phyloP scores from a whole-genome alignment of 2,888 invertebrate genomes.

The Spisula subtruncata region DNA sequence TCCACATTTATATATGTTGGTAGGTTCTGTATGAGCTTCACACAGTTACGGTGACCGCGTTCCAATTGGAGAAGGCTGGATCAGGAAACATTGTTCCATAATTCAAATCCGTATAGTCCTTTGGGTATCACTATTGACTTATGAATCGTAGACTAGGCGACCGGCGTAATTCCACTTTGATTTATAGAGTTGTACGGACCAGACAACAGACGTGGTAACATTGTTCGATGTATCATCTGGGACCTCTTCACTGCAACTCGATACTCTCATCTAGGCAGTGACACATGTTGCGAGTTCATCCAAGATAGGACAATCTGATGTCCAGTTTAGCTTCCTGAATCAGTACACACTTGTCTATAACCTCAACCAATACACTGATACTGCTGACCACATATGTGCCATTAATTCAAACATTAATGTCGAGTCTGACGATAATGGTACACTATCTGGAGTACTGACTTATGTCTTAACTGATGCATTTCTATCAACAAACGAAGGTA shows the following conservation, averaged over 20 bases:
- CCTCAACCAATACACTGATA: too few relatives aligned
- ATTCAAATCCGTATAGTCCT: too few relatives aligned
- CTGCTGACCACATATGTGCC: not conserved
- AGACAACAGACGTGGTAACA: constrained; percentile 28
- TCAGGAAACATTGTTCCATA: too few relatives aligned
- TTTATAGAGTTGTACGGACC: too few relatives aligned
- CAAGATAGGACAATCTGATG: constrained; percentile 6
- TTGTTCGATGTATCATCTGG: not conserved
- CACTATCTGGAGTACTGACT: not conserved
- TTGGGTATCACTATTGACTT: too few relatives aligned
- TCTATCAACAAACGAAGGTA: not conserved
- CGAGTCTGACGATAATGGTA: not conserved
- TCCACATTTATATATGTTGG: too few relatives aligned
- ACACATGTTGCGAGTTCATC: not conserved
- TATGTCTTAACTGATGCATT: too few relatives aligned
- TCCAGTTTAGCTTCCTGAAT: constrained; percentile 26
- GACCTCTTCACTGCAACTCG: not conserved
- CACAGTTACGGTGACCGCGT: too few relatives aligned
- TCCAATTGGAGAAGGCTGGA: too few relatives aligned
- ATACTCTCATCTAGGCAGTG: not conserved
- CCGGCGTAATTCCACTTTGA: too few relatives aligned
- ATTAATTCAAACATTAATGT: not conserved
- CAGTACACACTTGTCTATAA: not conserved
- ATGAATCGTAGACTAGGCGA: too few relatives aligned
- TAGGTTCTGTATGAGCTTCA: too few relatives aligned